phyloP scores from a whole-genome alignment of 2,888 invertebrate species.

The Erebia ligea region DNA sequence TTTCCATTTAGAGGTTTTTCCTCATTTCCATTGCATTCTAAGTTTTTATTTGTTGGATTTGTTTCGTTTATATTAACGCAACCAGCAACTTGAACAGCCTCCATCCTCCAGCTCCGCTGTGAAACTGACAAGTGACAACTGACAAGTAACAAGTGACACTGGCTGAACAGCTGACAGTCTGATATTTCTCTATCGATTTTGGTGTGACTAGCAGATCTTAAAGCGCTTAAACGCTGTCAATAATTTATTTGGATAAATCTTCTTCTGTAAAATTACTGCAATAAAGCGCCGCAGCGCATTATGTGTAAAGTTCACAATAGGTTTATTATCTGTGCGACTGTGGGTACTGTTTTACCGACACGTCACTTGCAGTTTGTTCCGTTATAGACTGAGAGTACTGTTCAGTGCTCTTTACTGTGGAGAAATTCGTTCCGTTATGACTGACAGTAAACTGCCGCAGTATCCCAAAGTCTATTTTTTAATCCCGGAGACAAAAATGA shows the following conservation, averaged over 20 bases:
- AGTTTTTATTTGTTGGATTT: constrained; percentile 45
- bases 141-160: too few species aligned
- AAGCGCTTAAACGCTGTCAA: background rate
- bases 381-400: too few species aligned
- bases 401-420: too few species aligned
- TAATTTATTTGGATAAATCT: background rate
- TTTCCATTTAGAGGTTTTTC: constrained; percentile 58
- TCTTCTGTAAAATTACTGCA: background rate
- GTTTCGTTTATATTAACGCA: constrained; percentile 47
- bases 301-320: background rate
- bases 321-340: too few species aligned
- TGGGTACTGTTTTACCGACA: constrained; percentile 40
- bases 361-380: too few species aligned
- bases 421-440: too few species aligned
- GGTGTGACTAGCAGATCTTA: background rate
- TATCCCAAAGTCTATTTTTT: background rate
- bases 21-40: constrained; percentile 53
- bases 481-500: too few species aligned
- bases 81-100: constrained; percentile 53
- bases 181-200: background rate
- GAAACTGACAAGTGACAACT: background rate
- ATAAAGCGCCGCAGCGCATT: background rate
- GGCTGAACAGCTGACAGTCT: background rate
- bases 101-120: constrained; percentile 53
- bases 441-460: too few species aligned